Conservation (phyloP, 2,888 invertebrate species). For the Phasia obesa region DNA sequence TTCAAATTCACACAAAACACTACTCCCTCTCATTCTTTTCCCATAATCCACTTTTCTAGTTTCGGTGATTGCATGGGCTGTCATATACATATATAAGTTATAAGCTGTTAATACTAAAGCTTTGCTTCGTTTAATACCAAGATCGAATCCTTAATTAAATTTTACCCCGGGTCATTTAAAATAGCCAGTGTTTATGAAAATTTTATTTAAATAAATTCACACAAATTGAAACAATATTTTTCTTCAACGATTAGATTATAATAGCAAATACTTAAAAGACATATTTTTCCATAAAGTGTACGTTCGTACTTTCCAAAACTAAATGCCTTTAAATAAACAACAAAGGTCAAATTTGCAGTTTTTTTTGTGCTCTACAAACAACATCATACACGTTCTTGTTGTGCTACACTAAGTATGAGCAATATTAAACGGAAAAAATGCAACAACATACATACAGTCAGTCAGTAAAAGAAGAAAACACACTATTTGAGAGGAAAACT, state of each 20-base stretch:
- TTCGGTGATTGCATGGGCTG: too few relatives aligned
- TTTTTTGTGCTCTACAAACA: conserved; percentile 12
- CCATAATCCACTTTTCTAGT: too few relatives aligned
- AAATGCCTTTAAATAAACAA: conserved; percentile 33
- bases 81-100: too few relatives aligned
- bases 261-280: conserved; percentile 6
- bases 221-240: too few relatives aligned
- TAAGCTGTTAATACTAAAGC: too few relatives aligned
- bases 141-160: too few relatives aligned
- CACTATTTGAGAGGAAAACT: conserved; percentile 24
- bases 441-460: conserved; percentile 2
- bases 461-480: background rate
- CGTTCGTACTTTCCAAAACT: background rate
- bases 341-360: conserved; percentile 15
- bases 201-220: too few relatives aligned
- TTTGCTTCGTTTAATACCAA: too few relatives aligned
- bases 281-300: conserved; percentile 6
- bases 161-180: too few relatives aligned
- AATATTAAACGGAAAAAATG: conserved; percentile 41
- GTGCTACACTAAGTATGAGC: conserved; percentile 55
- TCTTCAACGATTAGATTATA: background rate
- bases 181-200: too few relatives aligned
- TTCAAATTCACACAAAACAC: too few relatives aligned
- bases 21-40: too few relatives aligned
- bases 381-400: conserved; percentile 6